A percentile compares a stretch with the other conserved stretches of the same genome.
phyloP scores from a whole-genome alignment of 2,113 vertebrate species.

The Daubentonia madagascariensis region DNA sequence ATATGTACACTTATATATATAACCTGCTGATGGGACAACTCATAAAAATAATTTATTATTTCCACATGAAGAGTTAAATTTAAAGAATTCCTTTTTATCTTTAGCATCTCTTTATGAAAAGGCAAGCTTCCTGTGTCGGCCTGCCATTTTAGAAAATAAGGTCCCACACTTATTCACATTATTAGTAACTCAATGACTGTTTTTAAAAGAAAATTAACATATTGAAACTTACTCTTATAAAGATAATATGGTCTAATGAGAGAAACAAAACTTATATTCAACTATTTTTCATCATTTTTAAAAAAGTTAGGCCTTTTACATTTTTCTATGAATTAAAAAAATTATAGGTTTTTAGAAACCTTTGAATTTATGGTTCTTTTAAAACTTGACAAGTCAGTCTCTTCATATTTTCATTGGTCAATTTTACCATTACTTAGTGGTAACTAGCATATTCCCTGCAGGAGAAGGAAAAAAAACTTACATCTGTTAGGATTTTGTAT shows the following conservation, averaged over 20 bases:
- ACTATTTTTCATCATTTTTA: not conserved
- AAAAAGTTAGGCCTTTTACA: not conserved
- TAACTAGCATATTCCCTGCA: not conserved
- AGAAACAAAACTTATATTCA: not conserved
- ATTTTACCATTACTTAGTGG: not conserved
- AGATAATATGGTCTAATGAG: not conserved
- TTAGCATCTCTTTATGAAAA: constrained; percentile 13
- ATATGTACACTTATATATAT: not conserved
- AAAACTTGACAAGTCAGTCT: not conserved
- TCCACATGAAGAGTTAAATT: not conserved
- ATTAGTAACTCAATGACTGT: not conserved
- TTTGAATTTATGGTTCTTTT: not conserved
- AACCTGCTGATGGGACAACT: not conserved
- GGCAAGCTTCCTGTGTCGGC: not conserved
- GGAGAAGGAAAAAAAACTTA: not conserved
- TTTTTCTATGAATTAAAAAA: constrained; percentile 12
- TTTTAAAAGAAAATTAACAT: constrained; percentile 18
- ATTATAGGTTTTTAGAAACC: not conserved
- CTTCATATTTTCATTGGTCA: not conserved
- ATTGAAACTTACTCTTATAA: not conserved
- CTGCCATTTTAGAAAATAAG: not conserved
- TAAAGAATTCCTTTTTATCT: not conserved
- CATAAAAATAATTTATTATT: constrained; percentile 15
- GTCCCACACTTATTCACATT: not conserved
- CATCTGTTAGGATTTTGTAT: not conserved